Conservation (phyloP, 1,140 invertebrate species). For the Calephelis virginiensis region DNA sequence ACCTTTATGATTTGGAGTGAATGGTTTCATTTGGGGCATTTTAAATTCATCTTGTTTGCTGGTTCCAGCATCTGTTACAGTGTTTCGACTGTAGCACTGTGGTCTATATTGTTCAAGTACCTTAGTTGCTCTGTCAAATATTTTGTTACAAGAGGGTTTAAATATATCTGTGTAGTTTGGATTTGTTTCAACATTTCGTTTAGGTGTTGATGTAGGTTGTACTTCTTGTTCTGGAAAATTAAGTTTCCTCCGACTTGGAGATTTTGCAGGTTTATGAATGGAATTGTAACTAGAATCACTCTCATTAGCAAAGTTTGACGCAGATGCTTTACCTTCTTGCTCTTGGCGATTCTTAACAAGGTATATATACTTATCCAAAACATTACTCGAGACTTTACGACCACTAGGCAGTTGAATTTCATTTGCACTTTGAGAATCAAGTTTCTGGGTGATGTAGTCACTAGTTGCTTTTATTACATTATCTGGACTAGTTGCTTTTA, state of each 20-base stretch:
- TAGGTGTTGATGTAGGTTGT: constrained; percentile 67
- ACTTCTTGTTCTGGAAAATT: constrained; percentile 65
- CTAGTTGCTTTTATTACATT: constrained; percentile 63
- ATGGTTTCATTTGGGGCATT: constrained; percentile 67
- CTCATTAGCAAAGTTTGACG: constrained; percentile 24
- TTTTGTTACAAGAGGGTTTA: constrained; percentile 61
- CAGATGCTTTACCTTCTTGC: constrained; percentile 30
- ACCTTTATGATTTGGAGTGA: constrained; percentile 39
- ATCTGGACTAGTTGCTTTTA: constrained; percentile 59
- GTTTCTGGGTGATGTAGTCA: constrained; percentile 56
- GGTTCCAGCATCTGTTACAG: constrained; percentile 37
- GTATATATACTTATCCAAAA: constrained; percentile 72
- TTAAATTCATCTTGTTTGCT: constrained; percentile 63
- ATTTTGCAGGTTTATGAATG: constrained; percentile 37
- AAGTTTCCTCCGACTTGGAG: constrained; percentile 51
- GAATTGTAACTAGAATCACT: constrained; percentile 25
- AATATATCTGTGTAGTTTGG: constrained; percentile 50
- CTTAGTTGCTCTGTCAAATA: constrained; percentile 61
- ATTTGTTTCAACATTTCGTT: constrained; percentile 31
- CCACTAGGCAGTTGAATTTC: constrained; percentile 60
- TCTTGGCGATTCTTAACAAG: constrained; percentile 50
- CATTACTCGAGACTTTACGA: constrained; percentile 44
- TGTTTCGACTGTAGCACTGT: constrained; percentile 39
- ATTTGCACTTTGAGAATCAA: constrained; percentile 46
- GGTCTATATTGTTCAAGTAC: constrained; percentile 66